Base-by-base conservation (phyloP, 2,113 vertebrate genomes). In the Mystacornis crossleyi region DNA sequence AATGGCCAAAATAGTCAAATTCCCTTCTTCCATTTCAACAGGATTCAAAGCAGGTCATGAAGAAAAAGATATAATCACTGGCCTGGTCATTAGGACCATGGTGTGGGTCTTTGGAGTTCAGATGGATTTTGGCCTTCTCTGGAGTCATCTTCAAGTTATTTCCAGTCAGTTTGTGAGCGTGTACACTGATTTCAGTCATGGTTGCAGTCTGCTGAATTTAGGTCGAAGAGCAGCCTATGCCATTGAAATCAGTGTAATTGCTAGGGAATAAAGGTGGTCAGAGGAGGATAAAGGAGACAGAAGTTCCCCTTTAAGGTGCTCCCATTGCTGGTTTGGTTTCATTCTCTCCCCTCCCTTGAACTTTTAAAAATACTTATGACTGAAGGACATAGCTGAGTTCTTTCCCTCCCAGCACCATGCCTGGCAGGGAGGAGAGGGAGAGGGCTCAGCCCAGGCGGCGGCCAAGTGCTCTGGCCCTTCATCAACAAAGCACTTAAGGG, bases 331-430 rank as follows among this genome's bases (percentile, higher is more conserved):
- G 11, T 71, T 74, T 64, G 31, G 57, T 61, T 93, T 86, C 40
- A 43, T 55, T 55, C 12, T 60, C 45, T 79, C 19, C 9, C 9
- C 10, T 60, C 4, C 7, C 18, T 31, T 13, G 5, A 24, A 23
- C 20, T 53, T 75, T 64, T 51, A 14, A 5, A 29, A 53, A 47
- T 13, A 51, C 14, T 25, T 40, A 3, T n/a, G 34, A 20, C 64
- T 47, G 54, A 66, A 91, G 47, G 57, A 29, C 36, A 17, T 1
- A 38, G 55, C 42, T 51, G 77, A 84, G 20, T 21, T 58, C 47
- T 61, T 55, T 67, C 40, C 20, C 31, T 77, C 31, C 18, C 43
- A n/a, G 24, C 1, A 1, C 17, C 0, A 0, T 17, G 48, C 12
- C 34, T 36, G 36, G 50, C 64, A 81, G 67, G 26, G 45, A 71